Evolutionary conservation across 2,797 vertebrate species (phyloP).

Genomic region (Anguilla megastoma): DNA sequence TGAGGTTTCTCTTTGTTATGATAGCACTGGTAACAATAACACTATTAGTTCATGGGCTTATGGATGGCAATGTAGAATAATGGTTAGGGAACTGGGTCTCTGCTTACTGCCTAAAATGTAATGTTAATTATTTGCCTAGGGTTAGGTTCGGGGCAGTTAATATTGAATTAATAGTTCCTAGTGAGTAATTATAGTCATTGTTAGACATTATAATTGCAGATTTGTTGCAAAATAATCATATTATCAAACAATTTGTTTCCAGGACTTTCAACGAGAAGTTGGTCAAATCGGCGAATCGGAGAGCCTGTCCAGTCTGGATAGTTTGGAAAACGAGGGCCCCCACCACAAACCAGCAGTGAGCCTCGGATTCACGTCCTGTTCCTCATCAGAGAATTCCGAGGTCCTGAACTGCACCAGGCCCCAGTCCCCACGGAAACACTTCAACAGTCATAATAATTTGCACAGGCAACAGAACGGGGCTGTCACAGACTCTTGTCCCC

Average conservation of each 20-base stretch:
- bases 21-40: background rate
- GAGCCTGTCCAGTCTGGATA: slow-evolving; percentile 85
- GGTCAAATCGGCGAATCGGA: slow-evolving; percentile 73
- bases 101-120: too few species aligned
- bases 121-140: background rate
- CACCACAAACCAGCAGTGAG: slow-evolving; percentile 57
- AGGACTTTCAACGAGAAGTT: slow-evolving; percentile 77
- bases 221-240: background rate
- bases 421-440: slow-evolving; percentile 50
- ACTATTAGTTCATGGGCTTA: background rate
- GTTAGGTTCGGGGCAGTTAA: background rate
- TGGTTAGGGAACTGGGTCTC: too few species aligned
- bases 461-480: slow-evolving; percentile 37
- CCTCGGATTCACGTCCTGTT: slow-evolving; percentile 53
- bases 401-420: slow-evolving; percentile 53
- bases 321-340: slow-evolving; percentile 79
- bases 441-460: slow-evolving; percentile 52
- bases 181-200: too few species aligned
- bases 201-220: too few species aligned
- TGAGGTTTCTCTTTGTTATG: background rate
- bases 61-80: too few species aligned
- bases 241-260: slow-evolving; percentile 51
- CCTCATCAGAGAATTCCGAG: slow-evolving; percentile 53
- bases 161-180: background rate
- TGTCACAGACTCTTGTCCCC: slow-evolving; percentile 31